Conservation (phyloP, 2,888 invertebrate genomes). For the Theretra japonica region DNA sequence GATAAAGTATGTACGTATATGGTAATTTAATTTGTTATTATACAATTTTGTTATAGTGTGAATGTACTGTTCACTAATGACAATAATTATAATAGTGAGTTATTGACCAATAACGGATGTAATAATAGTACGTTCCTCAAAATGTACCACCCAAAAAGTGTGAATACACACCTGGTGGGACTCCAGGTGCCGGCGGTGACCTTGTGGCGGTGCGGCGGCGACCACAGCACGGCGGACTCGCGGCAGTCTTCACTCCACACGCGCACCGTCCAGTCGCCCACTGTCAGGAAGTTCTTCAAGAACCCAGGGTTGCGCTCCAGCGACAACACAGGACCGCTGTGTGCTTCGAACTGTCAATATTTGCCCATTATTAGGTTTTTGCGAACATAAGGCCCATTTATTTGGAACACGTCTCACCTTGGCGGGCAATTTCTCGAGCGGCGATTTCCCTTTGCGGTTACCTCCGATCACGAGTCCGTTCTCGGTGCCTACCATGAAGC, state of each 20-base stretch:
- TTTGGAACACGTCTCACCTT: conserved; percentile 64
- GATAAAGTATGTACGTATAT: too few relatives aligned
- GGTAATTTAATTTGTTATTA: too few relatives aligned
- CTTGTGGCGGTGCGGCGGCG: conserved; percentile 86
- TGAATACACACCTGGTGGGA: conserved; percentile 85
- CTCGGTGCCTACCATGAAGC: conserved; percentile 90
- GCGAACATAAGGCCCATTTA: too few relatives aligned
- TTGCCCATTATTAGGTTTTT: background rate
- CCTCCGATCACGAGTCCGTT: conserved; percentile 87
- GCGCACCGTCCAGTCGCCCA: conserved; percentile 96
- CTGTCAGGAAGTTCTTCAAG: conserved; percentile 96
- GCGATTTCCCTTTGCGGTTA: conserved; percentile 89
- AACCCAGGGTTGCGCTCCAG: conserved; percentile 96
- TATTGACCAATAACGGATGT: too few relatives aligned
- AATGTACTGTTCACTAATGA: too few relatives aligned
- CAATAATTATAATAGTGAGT: too few relatives aligned
- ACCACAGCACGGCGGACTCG: conserved; percentile 96
- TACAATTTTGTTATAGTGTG: too few relatives aligned
- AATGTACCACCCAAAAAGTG: too few relatives aligned
- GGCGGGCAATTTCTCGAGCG: conserved; percentile 86
- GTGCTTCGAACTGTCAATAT: conserved; percentile 84
- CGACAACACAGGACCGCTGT: conserved; percentile 93
- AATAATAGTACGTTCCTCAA: too few relatives aligned
- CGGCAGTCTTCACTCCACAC: conserved; percentile 98
- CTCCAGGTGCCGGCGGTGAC: conserved; percentile 93